Percentiles rank a stretch among this genome's conserved stretches.
Evolutionary conservation across 2,888 invertebrate species (phyloP).

Genomic region (Mimas tiliae): DNA sequence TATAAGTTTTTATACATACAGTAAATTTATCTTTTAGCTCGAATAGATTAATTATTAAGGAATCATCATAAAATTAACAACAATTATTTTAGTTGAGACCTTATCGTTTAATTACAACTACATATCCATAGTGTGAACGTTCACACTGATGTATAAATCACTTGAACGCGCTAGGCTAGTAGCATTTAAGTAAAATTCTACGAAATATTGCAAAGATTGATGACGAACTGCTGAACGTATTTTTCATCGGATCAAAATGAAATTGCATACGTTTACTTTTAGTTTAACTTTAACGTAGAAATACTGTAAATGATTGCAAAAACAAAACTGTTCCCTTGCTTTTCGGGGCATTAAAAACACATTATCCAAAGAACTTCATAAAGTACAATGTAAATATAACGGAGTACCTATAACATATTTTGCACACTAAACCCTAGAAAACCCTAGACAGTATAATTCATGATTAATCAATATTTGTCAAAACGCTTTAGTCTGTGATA

Average conservation of each 20-base stretch:
- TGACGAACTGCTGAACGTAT: conserved; percentile 18
- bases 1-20: too few species aligned
- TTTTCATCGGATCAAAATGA: conserved; percentile 21
- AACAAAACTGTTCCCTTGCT: not conserved
- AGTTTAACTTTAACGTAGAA: conserved; percentile 3
- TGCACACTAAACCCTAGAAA: too few species aligned
- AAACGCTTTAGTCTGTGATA: too few species aligned
- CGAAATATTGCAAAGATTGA: conserved; percentile 20
- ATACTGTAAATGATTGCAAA: not conserved
- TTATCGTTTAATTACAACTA: not conserved
- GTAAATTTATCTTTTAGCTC: too few species aligned
- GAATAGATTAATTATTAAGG: too few species aligned
- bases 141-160: conserved; percentile 9
- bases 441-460: too few species aligned
- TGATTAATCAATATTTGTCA: too few species aligned
- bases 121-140: not conserved
- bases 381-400: too few species aligned
- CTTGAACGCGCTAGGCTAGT: conserved; percentile 3
- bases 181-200: conserved; percentile 19
- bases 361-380: not conserved
- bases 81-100: too few species aligned
- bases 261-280: conserved; percentile 20
- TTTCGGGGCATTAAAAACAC: conserved; percentile 4
- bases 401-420: too few species aligned
- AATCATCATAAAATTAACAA: too few species aligned